These are phyloP conservation scores for Staurois parvus DNA, from an alignment of 2,797 vertebrate species.

Conservation along the genomic window DNA sequence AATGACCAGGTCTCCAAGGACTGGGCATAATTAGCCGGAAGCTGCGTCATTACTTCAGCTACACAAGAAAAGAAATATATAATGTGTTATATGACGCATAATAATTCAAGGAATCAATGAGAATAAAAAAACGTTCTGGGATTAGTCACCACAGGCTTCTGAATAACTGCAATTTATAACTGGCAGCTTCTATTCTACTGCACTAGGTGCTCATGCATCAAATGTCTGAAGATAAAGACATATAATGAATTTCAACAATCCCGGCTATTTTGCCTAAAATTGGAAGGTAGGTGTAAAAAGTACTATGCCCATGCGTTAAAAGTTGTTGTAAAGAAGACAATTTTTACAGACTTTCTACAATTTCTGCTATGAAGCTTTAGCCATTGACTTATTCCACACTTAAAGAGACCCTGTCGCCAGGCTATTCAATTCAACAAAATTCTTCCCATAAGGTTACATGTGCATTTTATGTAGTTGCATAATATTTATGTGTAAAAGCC, in stretches of 20 bases:
- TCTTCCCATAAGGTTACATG: no score
- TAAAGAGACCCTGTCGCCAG: no score
- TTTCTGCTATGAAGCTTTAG: no score
- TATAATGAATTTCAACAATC: background rate
- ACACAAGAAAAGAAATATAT: background rate
- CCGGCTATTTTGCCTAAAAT: no score
- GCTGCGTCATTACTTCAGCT: constrained; percentile 72
- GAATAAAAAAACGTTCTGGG: background rate
- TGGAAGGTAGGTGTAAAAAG: no score
- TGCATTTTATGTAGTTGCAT: no score
- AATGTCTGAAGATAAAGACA: background rate
- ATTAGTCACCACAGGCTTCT: background rate
- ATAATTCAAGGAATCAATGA: background rate
- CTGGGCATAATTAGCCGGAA: constrained; percentile 77
- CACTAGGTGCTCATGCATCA: background rate
- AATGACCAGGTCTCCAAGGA: constrained; percentile 89
- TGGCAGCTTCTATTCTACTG: background rate
- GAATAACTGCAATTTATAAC: background rate
- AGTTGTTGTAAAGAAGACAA: no score
- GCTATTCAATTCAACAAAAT: no score
- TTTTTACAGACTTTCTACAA: no score
- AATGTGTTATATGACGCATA: background rate
- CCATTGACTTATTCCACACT: no score
- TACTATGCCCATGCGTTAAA: no score
- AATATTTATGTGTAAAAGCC: no score